Base-by-base conservation (phyloP, 2,888 invertebrate genomes). In the Leptopilina syphax region DNA sequence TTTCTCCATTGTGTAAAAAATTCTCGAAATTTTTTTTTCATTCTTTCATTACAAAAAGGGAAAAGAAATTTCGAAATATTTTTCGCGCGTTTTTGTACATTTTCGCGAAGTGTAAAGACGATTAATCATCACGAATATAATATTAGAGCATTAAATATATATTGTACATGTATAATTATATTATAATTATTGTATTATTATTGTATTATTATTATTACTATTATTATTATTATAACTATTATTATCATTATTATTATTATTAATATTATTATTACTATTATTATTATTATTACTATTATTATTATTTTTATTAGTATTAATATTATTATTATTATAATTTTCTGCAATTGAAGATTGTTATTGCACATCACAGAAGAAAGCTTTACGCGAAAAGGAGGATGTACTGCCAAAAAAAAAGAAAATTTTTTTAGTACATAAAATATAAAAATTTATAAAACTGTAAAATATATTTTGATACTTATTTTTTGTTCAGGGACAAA, bases 81-180 rank as follows among this genome's bases (percentile, higher is more conserved):
- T 18, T 68, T 8, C 27, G 34, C 57, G 34, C 73, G 34, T 57
- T 50, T 89, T 89, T 91, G 89, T 90, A 91, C 87, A 90, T 89
- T 89, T 86, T 85, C 85, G 85, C 83, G 83, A 86, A 82, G 82
- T 89, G 90, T 90, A 89, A 89, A 90, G 85, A 87, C 85, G 79
- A 86, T 86, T 82, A 78, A 84, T 80, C 85, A 86, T 84, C 86
- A 83, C 78, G 63, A 81, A 83, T 76, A 54, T 54, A 27, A 27
- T 73, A 73, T 73, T 73, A 73, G 73, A 73, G 73, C 83, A 82
- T 83, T 85, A 79, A 81, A 82, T 83, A 80, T 80, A 77, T 77
- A 76, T 81, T 81, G 81, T 67, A 80, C 78, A 78, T 79, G 70
- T 78, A 78, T 68, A 73, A 65, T 79, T 47, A 77, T 65, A 44